Evolutionary conservation across 2,888 invertebrate genomes (phyloP).

Genomic region (Balanococcus diminutus): DNA sequence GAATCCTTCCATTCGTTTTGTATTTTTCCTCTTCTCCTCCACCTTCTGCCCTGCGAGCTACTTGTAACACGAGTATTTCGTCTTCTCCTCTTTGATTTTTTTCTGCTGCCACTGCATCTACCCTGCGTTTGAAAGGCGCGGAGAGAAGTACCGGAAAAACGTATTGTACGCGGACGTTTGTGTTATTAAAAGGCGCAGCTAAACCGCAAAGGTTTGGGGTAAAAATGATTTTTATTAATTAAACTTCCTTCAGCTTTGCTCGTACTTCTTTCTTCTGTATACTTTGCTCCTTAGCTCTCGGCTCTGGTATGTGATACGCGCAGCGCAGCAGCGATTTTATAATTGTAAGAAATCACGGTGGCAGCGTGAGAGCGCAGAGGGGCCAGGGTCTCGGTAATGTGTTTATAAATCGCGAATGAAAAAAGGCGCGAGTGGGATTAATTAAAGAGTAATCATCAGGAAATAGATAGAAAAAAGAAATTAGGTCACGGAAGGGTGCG

Average conservation of each 20-base stretch:
- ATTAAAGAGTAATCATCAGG: slow-evolving; percentile 13
- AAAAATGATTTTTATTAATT: slow-evolving; percentile 23
- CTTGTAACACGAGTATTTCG: background rate
- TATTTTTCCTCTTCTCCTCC: background rate
- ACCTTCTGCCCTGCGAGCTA: background rate
- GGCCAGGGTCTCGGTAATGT: background rate
- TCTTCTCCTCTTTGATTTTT: background rate
- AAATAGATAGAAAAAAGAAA: background rate
- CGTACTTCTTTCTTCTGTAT: no score
- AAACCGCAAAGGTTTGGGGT: no score
- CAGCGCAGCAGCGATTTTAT: background rate
- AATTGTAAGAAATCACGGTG: no score
- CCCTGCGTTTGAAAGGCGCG: background rate
- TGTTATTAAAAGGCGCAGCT: background rate
- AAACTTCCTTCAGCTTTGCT: background rate
- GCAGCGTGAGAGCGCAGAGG: background rate
- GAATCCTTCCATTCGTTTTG: background rate
- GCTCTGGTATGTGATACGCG: background rate
- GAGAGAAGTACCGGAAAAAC: background rate
- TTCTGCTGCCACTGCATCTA: background rate
- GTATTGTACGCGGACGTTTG: background rate
- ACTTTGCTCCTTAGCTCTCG: background rate
- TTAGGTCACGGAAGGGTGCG: background rate
- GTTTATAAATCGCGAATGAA: background rate
- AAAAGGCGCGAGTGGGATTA: background rate